Base-by-base conservation (phyloP, 2,888 invertebrate genomes). In the Scelioninae gen. 2 region DNA sequence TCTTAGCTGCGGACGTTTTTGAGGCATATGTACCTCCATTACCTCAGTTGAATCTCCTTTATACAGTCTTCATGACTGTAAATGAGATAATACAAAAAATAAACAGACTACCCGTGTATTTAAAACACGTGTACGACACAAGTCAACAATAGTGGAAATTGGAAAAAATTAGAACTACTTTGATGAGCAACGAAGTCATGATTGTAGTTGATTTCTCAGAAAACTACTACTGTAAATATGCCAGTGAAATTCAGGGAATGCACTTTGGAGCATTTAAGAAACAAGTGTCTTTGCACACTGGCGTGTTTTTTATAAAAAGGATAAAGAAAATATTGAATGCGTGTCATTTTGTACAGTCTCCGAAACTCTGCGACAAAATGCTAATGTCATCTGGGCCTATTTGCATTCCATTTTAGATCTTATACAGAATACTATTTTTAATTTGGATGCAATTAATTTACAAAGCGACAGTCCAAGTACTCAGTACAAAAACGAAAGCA, bases 261-360 rank as follows among this genome's bases (percentile, higher is more conserved):
- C 65, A 73, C 35, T 73, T 73, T 33, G 63, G 67, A 6, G 57
- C 61, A 43, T 73, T 63, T 11, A 58, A 73, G 28, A 73, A 67
- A 15, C 61, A 73, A 52, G n/a, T 63, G 1, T 45, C 57, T 7
- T 18, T 63, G n/a, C 57, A 55, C 15, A 69, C 50, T 31, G 65
- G 73, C 28, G 65, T 28, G 25, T 64, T 53, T 69, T 19, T 60
- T 73, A 45, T n/a, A 33, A 48, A 39, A 2, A 11, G 18, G 13
- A 16, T 2, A 43, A 28, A 48, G 15, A 52, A 57, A 13, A n/a
- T n/a, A n/a, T 52, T 4, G 11, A 50, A 45, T 64, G 39, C 3
- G 41, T 64, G 13, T 67, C 67, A 11, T 64, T 64, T 45, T 55
- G 50, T 16, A 25, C 60, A 9, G 1, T 70, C 7, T 71, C 64